phyloP scores from a whole-genome alignment of 1,140 invertebrate genomes.

The Parasteatoda tepidariorum region DNA sequence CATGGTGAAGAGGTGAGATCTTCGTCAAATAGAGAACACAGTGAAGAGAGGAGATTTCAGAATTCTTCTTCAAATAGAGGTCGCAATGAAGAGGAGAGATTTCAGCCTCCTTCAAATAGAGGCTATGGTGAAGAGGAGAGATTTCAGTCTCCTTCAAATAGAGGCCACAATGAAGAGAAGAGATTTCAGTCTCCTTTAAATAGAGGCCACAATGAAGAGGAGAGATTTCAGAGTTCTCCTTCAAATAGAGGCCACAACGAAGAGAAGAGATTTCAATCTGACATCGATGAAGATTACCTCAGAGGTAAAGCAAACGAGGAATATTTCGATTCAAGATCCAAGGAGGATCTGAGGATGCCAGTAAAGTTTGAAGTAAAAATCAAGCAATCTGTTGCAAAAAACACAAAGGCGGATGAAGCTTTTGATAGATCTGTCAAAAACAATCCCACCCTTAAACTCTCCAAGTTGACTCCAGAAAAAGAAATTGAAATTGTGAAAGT shows the following conservation, averaged over 20 bases:
- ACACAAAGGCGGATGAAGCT: slow-evolving; percentile 12
- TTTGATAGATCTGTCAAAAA: background rate
- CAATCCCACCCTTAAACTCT: background rate
- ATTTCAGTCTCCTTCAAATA: background rate
- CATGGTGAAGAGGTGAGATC: background rate
- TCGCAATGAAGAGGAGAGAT: background rate
- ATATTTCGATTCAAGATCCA: background rate
- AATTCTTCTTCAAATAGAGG: background rate
- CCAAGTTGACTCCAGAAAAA: slow-evolving; percentile 19
- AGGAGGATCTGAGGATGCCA: background rate
- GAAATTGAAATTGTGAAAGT: background rate
- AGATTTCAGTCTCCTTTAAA: background rate
- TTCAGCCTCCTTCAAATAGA: no score
- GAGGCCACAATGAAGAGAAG: background rate
- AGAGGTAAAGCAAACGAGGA: background rate
- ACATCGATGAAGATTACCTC: background rate
- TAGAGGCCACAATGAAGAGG: background rate
- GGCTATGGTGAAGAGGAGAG: background rate
- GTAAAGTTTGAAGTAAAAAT: slow-evolving; percentile 40
- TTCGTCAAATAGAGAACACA: background rate
- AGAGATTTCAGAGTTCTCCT: background rate
- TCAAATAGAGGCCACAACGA: no score
- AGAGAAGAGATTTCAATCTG: background rate
- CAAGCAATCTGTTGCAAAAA: slow-evolving; percentile 19
- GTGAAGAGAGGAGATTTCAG: background rate